Conservation (phyloP, 2,797 vertebrate species). For the Oryzias sinensis region DNA sequence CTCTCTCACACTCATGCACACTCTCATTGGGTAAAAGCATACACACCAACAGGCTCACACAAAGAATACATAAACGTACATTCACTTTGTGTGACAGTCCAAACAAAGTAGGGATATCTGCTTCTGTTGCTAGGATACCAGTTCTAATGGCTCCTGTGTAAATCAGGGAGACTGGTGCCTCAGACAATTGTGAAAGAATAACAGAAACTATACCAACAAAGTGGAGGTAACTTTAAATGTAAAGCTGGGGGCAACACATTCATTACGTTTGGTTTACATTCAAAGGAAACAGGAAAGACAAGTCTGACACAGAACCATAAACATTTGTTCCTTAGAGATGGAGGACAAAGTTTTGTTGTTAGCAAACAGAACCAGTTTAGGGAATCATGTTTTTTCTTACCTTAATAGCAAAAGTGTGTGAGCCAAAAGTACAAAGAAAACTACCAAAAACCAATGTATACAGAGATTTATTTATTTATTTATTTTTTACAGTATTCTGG, state of each 20-base stretch:
- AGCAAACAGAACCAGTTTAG: too few relatives aligned
- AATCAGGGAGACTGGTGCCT: constrained; percentile 68
- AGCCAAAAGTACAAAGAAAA: too few relatives aligned
- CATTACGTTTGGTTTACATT: constrained; percentile 12
- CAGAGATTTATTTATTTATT: too few relatives aligned
- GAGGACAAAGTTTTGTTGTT: too few relatives aligned
- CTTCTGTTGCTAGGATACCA: constrained; percentile 78
- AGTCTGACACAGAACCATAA: background rate
- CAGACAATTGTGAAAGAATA: constrained; percentile 63
- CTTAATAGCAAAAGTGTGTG: too few relatives aligned
- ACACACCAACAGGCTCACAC: constrained; percentile 4
- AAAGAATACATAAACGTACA: constrained; percentile 16
- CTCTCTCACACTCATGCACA: constrained; percentile 2
- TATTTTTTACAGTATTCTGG: too few relatives aligned
- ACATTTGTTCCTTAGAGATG: too few relatives aligned
- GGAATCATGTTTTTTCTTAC: too few relatives aligned
- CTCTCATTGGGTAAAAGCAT: background rate
- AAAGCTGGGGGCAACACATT: constrained; percentile 16
- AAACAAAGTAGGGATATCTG: constrained; percentile 63
- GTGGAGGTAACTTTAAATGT: constrained; percentile 52
- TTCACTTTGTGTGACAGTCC: constrained; percentile 49
- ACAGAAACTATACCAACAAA: constrained; percentile 58
- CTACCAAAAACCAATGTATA: too few relatives aligned
- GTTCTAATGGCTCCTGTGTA: constrained; percentile 64
- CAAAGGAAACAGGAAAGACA: background rate